These are phyloP conservation scores for Abramis brama DNA, from an alignment of 2,113 vertebrate species.

Conservation along the genomic window DNA sequence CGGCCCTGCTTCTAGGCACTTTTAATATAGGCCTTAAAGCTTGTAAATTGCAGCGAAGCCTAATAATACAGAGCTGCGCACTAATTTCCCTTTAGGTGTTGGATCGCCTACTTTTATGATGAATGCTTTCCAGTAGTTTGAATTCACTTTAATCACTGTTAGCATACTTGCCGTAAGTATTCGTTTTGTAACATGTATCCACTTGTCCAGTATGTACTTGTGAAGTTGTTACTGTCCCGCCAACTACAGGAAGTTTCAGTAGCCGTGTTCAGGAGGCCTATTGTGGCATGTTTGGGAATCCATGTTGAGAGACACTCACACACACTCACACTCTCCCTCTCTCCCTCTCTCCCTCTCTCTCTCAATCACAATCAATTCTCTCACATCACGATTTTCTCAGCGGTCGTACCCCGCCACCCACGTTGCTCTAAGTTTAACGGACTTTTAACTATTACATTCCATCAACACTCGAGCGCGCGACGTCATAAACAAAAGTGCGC, in stretches of 20 bases:
- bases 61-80: not conserved
- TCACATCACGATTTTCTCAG: conserved; percentile 24
- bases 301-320: conserved; percentile 19
- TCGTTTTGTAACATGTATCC: not conserved
- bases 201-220: conserved; percentile 21
- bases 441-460: not conserved
- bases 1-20: not conserved
- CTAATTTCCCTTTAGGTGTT: not conserved
- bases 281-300: conserved; percentile 50
- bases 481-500: not conserved
- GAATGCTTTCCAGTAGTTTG: not conserved
- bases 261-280: conserved; percentile 12
- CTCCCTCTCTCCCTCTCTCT: not conserved
- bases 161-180: not conserved
- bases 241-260: conserved; percentile 34
- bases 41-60: not conserved
- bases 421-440: not conserved
- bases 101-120: not conserved
- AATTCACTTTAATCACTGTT: not conserved
- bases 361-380: not conserved
- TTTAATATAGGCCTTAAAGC: not conserved
- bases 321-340: not conserved
- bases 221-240: conserved; percentile 9
- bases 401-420: not conserved
- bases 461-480: not conserved